Evolutionary conservation across 2,797 vertebrate species (phyloP).

Genomic region (Myiotriccus ornatus): DNA sequence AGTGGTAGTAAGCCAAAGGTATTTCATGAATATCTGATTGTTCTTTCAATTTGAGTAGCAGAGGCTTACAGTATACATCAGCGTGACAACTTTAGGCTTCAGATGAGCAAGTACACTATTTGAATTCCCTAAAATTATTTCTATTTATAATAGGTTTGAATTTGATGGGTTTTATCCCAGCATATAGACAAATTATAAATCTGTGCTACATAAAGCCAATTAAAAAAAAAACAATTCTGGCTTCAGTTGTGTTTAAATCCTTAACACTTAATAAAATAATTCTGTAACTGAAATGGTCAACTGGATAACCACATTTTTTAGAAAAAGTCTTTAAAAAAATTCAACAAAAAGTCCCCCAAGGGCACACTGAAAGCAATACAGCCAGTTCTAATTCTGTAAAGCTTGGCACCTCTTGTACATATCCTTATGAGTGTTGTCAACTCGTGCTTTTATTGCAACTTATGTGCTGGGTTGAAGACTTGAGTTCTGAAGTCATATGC

Average conservation of each 20-base stretch:
- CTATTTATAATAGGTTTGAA: neutral
- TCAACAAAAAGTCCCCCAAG: neutral
- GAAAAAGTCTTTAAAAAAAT: neutral
- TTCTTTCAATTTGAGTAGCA: neutral
- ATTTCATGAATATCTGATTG: neutral
- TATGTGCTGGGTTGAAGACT: neutral
- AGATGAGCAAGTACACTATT: neutral
- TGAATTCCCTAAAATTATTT: neutral
- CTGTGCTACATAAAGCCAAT: neutral
- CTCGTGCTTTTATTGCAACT: neutral
- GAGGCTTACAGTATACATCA: neutral
- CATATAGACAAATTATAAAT: neutral
- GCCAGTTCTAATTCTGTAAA: neutral
- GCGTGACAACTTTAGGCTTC: neutral
- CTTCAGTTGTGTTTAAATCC: neutral
- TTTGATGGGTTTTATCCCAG: neutral
- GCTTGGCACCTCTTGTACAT: neutral
- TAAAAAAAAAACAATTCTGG: neutral
- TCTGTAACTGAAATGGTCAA: neutral
- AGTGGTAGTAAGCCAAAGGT: neutral
- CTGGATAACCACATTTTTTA: neutral
- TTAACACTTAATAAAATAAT: neutral
- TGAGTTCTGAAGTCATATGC: neutral
- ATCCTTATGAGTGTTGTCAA: neutral
- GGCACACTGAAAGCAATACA: neutral